A percentile compares a stretch with the other conserved stretches of the same genome.
Conservation (phyloP, 2,888 invertebrate species). For the Cheilosia pagana region DNA sequence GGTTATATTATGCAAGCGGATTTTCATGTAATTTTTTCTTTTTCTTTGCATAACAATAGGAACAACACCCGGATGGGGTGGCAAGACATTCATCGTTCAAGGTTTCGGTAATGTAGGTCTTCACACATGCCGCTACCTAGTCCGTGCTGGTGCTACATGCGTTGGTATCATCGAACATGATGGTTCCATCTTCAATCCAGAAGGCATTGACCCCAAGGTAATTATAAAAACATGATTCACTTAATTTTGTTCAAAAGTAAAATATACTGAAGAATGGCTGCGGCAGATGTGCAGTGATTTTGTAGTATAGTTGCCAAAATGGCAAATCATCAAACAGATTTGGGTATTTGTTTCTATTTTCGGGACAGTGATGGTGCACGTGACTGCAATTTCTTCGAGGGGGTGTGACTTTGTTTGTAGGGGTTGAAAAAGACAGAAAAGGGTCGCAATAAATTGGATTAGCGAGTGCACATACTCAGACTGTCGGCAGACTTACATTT, state of each 20-base stretch:
- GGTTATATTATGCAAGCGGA: conserved; percentile 26
- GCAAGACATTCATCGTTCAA: conserved; percentile 91
- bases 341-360: conserved; percentile 13
- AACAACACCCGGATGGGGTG: conserved; percentile 85
- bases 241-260: neutral
- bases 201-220: conserved; percentile 88
- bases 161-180: conserved; percentile 89
- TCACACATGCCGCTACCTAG: conserved; percentile 88
- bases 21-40: conserved; percentile 30
- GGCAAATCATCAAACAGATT: conserved; percentile 11
- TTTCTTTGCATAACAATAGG: conserved; percentile 76
- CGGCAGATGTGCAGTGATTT: conserved; percentile 42
- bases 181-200: conserved; percentile 86
- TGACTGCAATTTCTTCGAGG: neutral
- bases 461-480: neutral
- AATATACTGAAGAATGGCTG: too few species aligned
- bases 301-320: conserved; percentile 41
- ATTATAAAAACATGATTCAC: conserved; percentile 70
- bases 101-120: conserved; percentile 94
- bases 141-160: conserved; percentile 88
- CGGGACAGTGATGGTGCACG: conserved; percentile 20
- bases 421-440: conserved; percentile 27
- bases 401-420: conserved; percentile 12
- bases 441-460: conserved; percentile 39
- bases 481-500: conserved; percentile 7